Base-by-base conservation (phyloP, 2,113 vertebrate species). In the Tichodroma muraria region DNA sequence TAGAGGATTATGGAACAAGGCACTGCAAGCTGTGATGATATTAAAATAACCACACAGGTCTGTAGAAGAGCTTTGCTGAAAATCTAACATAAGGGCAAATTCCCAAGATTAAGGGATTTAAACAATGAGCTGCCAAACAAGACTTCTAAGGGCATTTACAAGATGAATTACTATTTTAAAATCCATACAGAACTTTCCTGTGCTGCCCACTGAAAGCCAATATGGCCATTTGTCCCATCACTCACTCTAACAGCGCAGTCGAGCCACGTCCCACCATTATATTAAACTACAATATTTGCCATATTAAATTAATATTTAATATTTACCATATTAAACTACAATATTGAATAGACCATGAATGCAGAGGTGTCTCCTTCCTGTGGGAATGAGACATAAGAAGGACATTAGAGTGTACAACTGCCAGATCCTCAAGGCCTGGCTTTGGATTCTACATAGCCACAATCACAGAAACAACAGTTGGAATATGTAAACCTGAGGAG, bases 281-380 rank as follows among this genome's bases (percentile, higher is more conserved):
- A n/a, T n/a, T n/a, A n/a, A n/a, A n/a, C n/a, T n/a, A n/a, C n/a
- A n/a, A n/a, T n/a, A n/a, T n/a, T n/a, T n/a, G n/a, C n/a, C n/a
- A n/a, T n/a, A n/a, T n/a, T n/a, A n/a, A n/a, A n/a, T n/a, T n/a
- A n/a, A n/a, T n/a, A n/a, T n/a, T n/a, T n/a, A n/a, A n/a, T n/a
- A n/a, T n/a, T n/a, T n/a, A n/a, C n/a, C n/a, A n/a, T n/a, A n/a
- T n/a, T n/a, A n/a, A n/a, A 59, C 38, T 37, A 27, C 70, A 52
- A 27, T 4, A 17, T 37, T 68, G 23, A 56, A 33, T 0, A 50
- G 28, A 16, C 11, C 64, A 11, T 2, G 0, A n/a, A 38, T 0
- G 1, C 72, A 61, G 63, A 81, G 63, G 13, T 30, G 30, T 21
- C 73, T 79, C 52, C 77, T 59, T 18, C 70, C 33, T 45, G 22